Evolutionary conservation across 2,797 vertebrate species (phyloP), one percentile per base, ranked within the genome.

Genomic region (Echeneis naucrates): DNA sequence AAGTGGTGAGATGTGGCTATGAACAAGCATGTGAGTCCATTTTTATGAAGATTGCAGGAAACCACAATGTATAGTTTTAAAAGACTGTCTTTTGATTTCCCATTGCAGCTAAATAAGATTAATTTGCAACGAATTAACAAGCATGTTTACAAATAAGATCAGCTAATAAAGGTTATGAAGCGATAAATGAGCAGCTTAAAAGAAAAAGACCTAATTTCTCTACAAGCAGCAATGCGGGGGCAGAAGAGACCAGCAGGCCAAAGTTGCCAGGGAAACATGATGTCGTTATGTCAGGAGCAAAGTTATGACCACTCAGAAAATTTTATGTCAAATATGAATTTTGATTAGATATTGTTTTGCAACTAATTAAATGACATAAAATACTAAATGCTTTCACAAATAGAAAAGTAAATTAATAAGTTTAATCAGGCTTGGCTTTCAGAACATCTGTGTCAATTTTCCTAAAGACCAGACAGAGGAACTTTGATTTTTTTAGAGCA

Each of bases 81-180:
- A 26, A 37, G 2, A 32, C 24, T 8, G 12, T n/a, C 2, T 51
- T 47, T 62, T 61, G 5, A 67, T 51, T 63, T 24, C 9, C 13
- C 11, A 12, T 32, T 44, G 8, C 23, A 53, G 58, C 21, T 75
- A 26, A 71, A 83, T 68, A 58, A 53, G 33, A 80, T 73, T 45
- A 67, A 71, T 78, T 80, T 69, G 13, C 26, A 73, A 24, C 32
- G 68, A 54, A 79, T 72, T 62, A 78, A 56, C 45, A 54, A 61
- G 26, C 35, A 65, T 35, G 14, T 63, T 79, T 68, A 52, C 30
- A 56, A 62, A 72, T 35, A 55, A 79, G 33, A 27, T 52, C 1
- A 5, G 64, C 33, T 42, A 68, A 33, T 68, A 72, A 83, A 68
- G 5, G 3, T 16, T 52, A 30, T 78, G 55, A 57, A 57, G 70